Base-by-base conservation (phyloP, 2,888 invertebrate genomes). In the Vanessa cardui region DNA sequence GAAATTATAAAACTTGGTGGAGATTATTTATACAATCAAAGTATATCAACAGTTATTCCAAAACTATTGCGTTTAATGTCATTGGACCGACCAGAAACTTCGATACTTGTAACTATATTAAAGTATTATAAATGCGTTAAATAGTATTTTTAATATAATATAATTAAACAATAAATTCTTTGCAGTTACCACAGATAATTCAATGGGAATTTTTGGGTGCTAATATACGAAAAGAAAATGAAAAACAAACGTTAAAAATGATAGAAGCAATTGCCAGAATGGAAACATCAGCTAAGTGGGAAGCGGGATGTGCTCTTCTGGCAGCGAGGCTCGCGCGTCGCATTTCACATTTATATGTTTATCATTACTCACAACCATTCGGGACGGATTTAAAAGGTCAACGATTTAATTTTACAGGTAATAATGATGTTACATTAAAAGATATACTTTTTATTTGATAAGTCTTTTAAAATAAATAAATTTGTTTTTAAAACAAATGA, bases 1-100 rank as follows among this genome's bases (percentile, higher is more conserved):
- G 94, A 94, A 73, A 85, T 95, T 69, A 89, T 93, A 9, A 92
- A 93, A 68, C 93, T 94, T 78, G 94, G 94, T 18, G 89, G 90
- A 60, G 77, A 85, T 59, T 90, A 93, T 61, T 83, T 96, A 47
- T 90, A 92, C 65, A 92, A 94, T 68, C 95, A 94, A 76, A 90
- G 94, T 54, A 94, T 94, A 73, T 86, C 90, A 67, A 93, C 93
- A 50, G 86, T 94, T 63, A 89, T 96, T 74, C 95, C 95, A 0
- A 92, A 94, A 75, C 85, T 94, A 21, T 83, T 95, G 66, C 84
- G 85, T 69, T 85, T 83, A 70, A 83, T 89, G 65, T 83, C 85
- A 52, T 74, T 89, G 61, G 78, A 88, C 68, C 75, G 74, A 63
- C 71, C 79, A 26, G 83, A 84, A 68, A 74, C 78, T 44, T 70